phyloP scores from a whole-genome alignment of 2,888 invertebrate species.

The Chrysodeixis includens region DNA sequence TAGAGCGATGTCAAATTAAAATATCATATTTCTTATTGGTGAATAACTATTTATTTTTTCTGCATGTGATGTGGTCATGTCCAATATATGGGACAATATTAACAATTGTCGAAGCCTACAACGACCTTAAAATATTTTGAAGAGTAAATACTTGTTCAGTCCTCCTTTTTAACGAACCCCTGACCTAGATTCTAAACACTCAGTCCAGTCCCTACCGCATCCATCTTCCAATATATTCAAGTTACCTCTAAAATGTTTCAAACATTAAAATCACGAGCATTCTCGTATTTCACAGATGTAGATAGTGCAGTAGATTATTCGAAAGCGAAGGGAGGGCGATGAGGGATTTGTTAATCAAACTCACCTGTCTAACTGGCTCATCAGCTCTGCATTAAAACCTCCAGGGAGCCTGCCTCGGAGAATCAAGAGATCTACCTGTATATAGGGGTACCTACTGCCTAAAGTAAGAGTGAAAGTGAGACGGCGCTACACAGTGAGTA shows the following conservation, averaged over 20 bases:
- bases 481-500: too few species aligned
- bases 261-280: neutral
- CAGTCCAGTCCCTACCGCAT: neutral
- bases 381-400: constrained; percentile 19
- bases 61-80: too few species aligned
- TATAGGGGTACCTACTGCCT: too few species aligned
- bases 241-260: neutral
- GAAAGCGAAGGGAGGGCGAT: constrained; percentile 10
- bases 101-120: too few species aligned
- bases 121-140: too few species aligned
- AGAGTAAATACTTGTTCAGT: too few species aligned
- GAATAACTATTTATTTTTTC: too few species aligned
- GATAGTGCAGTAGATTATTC: constrained; percentile 1
- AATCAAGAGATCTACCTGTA: constrained; percentile 9
- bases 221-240: neutral
- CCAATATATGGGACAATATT: too few species aligned
- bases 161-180: too few species aligned
- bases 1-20: too few species aligned
- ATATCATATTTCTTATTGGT: too few species aligned
- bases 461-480: too few species aligned
- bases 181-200: neutral
- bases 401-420: constrained; percentile 29
- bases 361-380: constrained; percentile 29
- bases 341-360: constrained; percentile 52
- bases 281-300: neutral